These are phyloP conservation scores for Anthoscopus minutus DNA, from an alignment of 2,113 vertebrate species.

Conservation along the genomic window DNA sequence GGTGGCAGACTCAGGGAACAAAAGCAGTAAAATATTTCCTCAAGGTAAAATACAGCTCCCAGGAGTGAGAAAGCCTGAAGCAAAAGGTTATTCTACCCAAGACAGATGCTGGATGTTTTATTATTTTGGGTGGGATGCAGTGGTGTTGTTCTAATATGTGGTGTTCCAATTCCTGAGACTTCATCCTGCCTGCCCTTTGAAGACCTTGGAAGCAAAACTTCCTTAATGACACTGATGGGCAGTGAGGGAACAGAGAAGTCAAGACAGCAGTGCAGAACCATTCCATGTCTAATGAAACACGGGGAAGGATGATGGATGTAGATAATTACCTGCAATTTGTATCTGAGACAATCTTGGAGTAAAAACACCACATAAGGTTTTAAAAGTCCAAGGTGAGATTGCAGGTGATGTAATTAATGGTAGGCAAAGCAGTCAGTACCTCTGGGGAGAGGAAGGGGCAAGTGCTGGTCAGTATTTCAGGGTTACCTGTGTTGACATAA, in stretches of 20 bases:
- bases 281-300: background rate
- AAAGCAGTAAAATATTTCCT: conserved; percentile 57
- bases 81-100: conserved; percentile 57
- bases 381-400: background rate
- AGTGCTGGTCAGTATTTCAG: background rate
- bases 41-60: conserved; percentile 54
- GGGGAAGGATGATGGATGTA: conserved; percentile 18
- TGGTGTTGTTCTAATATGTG: background rate
- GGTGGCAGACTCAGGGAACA: conserved; percentile 8
- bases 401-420: background rate
- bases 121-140: background rate
- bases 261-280: background rate
- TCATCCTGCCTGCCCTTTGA: background rate
- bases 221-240: background rate
- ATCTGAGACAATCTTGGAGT: background rate
- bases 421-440: background rate
- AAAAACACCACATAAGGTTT: background rate
- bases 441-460: background rate
- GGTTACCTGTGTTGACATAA: background rate
- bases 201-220: background rate
- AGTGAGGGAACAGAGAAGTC: background rate
- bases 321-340: conserved; percentile 33
- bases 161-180: background rate
- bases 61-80: conserved; percentile 45
- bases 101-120: conserved; percentile 22